These are phyloP conservation scores for Pogonomyrmex barbatus DNA, from an alignment of 1,140 invertebrate species.

Conservation along the genomic window DNA sequence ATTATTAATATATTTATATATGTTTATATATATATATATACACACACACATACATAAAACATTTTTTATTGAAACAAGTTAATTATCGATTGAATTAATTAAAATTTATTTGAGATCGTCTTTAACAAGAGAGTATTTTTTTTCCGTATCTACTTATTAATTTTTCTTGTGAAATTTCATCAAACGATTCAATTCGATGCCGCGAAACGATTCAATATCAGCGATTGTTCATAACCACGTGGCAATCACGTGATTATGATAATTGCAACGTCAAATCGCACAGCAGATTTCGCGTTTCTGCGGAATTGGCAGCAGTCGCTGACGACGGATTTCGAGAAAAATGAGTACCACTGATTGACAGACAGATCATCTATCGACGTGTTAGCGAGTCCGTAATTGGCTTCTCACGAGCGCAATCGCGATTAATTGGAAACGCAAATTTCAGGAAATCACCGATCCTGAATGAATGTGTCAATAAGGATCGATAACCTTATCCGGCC, in stretches of 20 bases:
- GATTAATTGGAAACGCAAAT: constrained; percentile 26
- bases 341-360: neutral
- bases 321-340: constrained; percentile 42
- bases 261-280: neutral
- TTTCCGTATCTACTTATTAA: too few relatives aligned
- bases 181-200: neutral
- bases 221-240: neutral
- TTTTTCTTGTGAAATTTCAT: neutral
- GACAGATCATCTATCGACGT: neutral
- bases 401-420: neutral
- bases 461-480: constrained; percentile 24
- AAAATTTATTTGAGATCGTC: too few relatives aligned
- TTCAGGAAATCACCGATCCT: constrained; percentile 10
- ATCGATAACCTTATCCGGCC: constrained; percentile 30
- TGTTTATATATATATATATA: too few relatives aligned
- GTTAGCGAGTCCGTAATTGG: neutral
- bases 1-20: too few relatives aligned
- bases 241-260: neutral
- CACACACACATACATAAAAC: too few relatives aligned
- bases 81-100: too few relatives aligned
- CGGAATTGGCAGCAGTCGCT: constrained; percentile 10
- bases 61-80: too few relatives aligned
- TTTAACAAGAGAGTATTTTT: too few relatives aligned
- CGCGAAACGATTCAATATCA: neutral
- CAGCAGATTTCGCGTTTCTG: neutral